phyloP scores from a whole-genome alignment of 2,888 invertebrate genomes.

The Tenthredo distinguenda region DNA sequence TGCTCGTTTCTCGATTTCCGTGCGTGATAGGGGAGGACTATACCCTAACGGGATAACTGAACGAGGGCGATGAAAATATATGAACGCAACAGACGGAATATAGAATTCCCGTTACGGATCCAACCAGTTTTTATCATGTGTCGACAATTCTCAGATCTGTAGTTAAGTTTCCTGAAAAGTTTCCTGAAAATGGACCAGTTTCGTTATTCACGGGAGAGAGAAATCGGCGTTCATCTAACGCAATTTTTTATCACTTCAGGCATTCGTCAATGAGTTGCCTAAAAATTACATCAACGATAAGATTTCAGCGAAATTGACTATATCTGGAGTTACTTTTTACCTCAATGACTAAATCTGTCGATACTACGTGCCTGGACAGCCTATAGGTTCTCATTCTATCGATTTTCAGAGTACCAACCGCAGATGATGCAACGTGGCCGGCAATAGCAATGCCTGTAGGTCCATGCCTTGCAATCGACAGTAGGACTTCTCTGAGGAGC shows the following conservation, averaged over 20 bases:
- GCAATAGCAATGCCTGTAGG: slow-evolving; percentile 63
- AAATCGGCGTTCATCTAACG: neutral
- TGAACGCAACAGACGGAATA: too few relatives aligned
- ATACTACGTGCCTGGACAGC: too few relatives aligned
- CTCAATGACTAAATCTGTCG: neutral
- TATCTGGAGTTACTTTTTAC: neutral
- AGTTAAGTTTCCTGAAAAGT: too few relatives aligned
- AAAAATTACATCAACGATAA: neutral
- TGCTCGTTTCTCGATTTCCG: too few relatives aligned
- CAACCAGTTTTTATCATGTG: too few relatives aligned
- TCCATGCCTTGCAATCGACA: slow-evolving; percentile 65
- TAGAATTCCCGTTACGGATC: too few relatives aligned
- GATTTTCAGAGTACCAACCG: slow-evolving; percentile 59
- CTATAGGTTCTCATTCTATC: neutral
- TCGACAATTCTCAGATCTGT: too few relatives aligned
- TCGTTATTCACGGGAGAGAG: slow-evolving; percentile 1
- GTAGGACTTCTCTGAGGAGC: neutral
- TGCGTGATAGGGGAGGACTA: too few relatives aligned
- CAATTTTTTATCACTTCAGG: neutral
- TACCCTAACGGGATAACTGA: too few relatives aligned
- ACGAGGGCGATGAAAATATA: too few relatives aligned
- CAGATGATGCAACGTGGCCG: slow-evolving; percentile 61
- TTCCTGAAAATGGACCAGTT: too few relatives aligned
- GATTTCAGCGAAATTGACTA: neutral
- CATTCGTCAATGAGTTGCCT: neutral